These are phyloP conservation scores for Prionace glauca DNA, from an alignment of 2,797 vertebrate species.

Conservation along the genomic window DNA sequence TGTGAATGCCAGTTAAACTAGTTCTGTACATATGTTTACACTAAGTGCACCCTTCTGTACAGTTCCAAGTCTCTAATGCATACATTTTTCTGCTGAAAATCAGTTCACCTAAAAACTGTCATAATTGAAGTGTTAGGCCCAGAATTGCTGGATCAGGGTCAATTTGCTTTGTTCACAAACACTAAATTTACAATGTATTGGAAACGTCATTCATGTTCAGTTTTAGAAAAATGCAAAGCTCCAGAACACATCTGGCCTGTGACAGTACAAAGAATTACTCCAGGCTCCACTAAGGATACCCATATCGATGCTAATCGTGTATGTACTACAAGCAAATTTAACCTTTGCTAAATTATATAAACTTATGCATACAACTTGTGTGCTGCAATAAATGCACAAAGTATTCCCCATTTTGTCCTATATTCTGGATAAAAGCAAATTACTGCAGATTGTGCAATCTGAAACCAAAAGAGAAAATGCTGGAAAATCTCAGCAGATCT, in stretches of 20 bases:
- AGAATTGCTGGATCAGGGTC: not conserved
- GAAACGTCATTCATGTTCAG: not conserved
- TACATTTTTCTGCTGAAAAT: not conserved
- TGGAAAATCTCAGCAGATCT: too few relatives aligned
- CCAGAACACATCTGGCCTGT: not conserved
- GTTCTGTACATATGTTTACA: not conserved
- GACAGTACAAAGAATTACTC: not conserved
- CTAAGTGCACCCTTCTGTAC: not conserved
- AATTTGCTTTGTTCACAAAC: not conserved
- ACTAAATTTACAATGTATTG: not conserved
- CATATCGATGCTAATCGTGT: not conserved
- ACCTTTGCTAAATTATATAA: not conserved
- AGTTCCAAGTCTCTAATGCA: not conserved
- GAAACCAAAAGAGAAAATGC: too few relatives aligned
- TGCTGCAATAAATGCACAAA: slow-evolving; percentile 2
- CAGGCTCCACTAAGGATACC: not conserved
- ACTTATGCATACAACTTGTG: not conserved
- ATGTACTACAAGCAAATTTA: not conserved
- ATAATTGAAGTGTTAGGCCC: not conserved
- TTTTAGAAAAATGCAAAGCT: not conserved
- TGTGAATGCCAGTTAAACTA: not conserved
- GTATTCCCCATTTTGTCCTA: not conserved
- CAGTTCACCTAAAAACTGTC: not conserved
- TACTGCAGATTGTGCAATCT: too few relatives aligned
- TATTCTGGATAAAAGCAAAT: not conserved